These are phyloP conservation scores for Xenopus tropicalis DNA, from an alignment of 2,113 vertebrate genomes.

Conservation along the genomic window UCB_Xtro_10.0 CM004443.2:49639001-49639500, in stretches of 20 bases:
- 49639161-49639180: conserved; percentile 65
- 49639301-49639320: conserved; percentile 37
- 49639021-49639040: conserved; percentile 6
- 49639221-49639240: conserved; percentile 62
- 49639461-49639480: too few species aligned
- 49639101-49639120: conserved; percentile 54
- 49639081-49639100: conserved; percentile 42
- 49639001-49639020: conserved; percentile 28
- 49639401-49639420: too few species aligned
- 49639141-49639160: conserved; percentile 60
- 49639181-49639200: conserved; percentile 69
- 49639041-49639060: conserved; percentile 51
- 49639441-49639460: too few species aligned
- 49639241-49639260: conserved; percentile 48
- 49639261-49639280: conserved; percentile 24
- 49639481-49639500: not conserved
- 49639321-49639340: conserved; percentile 1
- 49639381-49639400: not conserved
- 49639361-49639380: conserved; percentile 1
- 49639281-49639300: conserved; percentile 42
- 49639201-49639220: conserved; percentile 63
- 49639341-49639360: not conserved
- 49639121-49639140: conserved; percentile 55
- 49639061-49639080: conserved; percentile 47
- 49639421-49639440: too few species aligned